Evolutionary conservation across 23 tunicate species (phyloP).

Genomic region (Aplidium turbinatum): DNA sequence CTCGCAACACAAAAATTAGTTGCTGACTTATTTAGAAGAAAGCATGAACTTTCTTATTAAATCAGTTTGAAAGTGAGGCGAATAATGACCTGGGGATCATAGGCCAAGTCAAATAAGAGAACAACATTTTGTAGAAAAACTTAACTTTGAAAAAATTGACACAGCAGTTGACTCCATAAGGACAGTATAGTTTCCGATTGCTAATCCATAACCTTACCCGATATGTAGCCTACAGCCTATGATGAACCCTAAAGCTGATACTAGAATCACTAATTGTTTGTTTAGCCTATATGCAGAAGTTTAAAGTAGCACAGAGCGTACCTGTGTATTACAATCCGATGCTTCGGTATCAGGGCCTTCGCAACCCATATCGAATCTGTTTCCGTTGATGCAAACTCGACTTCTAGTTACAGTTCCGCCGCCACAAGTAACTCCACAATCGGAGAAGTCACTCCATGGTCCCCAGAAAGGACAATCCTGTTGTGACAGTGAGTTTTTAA

Average conservation of each 20-base stretch:
- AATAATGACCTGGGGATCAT: neutral
- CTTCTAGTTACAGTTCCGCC: constrained; percentile 13
- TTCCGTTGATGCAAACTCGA: constrained; percentile 29
- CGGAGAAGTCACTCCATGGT: constrained; percentile 11
- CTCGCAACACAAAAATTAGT: no score
- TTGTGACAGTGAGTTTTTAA: neutral
- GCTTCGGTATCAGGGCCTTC: constrained; percentile 2
- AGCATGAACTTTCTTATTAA: no score
- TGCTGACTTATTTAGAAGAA: no score
- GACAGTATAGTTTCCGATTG: no score
- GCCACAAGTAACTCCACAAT: constrained; percentile 28
- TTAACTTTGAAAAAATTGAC: neutral
- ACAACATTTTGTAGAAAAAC: neutral
- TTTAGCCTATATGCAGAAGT: neutral
- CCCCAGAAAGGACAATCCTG: constrained; percentile 26
- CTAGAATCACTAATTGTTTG: no score
- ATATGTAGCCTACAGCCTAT: no score
- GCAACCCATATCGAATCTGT: constrained; percentile 35
- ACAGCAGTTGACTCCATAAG: no score
- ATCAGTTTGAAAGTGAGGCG: no score
- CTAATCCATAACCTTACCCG: no score
- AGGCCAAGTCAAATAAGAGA: neutral
- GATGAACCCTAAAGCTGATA: no score
- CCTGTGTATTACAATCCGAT: constrained; percentile 13
- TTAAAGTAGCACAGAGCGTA: neutral